These are phyloP conservation scores for Belgica antarctica DNA, from an alignment of 2,888 invertebrate genomes.

Conservation along the genomic window DNA sequence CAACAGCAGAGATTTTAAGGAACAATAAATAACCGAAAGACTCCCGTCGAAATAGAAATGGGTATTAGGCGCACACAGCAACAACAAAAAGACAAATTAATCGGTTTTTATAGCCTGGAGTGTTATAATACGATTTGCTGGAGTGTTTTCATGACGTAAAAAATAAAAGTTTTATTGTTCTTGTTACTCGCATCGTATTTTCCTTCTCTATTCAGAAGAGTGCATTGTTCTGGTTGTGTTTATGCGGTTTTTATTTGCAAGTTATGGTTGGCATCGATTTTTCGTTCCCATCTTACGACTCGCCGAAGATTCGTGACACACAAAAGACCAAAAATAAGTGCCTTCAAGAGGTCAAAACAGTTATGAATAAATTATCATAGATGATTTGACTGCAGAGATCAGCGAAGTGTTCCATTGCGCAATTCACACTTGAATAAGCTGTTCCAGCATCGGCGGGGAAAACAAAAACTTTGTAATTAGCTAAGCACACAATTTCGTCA, in stretches of 20 bases:
- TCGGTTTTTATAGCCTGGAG: conserved; percentile 44
- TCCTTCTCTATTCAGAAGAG: neutral
- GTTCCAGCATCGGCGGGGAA: too few relatives aligned
- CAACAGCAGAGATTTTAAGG: conserved; percentile 39
- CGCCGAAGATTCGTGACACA: too few relatives aligned
- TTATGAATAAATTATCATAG: neutral
- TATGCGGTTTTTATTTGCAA: conserved; percentile 15
- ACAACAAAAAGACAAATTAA: conserved; percentile 44
- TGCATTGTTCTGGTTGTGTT: conserved; percentile 4
- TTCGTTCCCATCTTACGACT: too few relatives aligned
- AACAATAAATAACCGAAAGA: conserved; percentile 40
- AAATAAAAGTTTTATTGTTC: conserved; percentile 44
- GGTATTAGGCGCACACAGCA: conserved; percentile 3
- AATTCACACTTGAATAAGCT: too few relatives aligned
- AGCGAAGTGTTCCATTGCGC: too few relatives aligned
- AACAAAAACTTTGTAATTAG: too few relatives aligned
- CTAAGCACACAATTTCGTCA: too few relatives aligned
- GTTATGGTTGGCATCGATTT: conserved; percentile 12
- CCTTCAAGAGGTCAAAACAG: neutral
- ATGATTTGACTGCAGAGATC: too few relatives aligned
- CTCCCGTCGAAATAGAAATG: neutral
- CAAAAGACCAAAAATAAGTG: too few relatives aligned
- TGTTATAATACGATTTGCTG: conserved; percentile 43
- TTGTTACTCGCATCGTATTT: conserved; percentile 11
- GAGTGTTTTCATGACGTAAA: conserved; percentile 41